phyloP scores from a whole-genome alignment of 1,140 invertebrate species.

The Chelonus insularis region DNA sequence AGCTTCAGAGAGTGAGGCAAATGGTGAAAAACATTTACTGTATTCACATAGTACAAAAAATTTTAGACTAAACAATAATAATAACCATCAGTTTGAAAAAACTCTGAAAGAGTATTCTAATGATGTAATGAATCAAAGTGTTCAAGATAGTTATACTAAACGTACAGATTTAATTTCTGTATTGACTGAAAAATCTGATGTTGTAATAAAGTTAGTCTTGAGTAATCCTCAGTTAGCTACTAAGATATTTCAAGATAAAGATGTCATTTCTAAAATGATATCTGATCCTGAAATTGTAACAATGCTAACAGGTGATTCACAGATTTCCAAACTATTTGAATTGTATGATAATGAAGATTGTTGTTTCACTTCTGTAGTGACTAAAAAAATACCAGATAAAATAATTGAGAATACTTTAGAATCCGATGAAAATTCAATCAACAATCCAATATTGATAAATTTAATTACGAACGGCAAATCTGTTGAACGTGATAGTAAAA shows the following conservation, averaged over 20 bases:
- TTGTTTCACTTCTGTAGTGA: background rate
- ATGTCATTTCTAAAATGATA: conserved; percentile 48
- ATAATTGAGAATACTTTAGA: conserved; percentile 29
- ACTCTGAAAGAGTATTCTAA: background rate
- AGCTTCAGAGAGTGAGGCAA: too few relatives aligned
- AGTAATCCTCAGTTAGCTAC: conserved; percentile 44
- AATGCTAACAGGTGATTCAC: conserved; percentile 42
- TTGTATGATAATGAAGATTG: conserved; percentile 28
- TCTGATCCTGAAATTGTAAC: conserved; percentile 39
- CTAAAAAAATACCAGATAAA: conserved; percentile 28
- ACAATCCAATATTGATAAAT: conserved; percentile 53
- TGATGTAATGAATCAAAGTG: background rate
- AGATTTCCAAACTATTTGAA: conserved; percentile 41
- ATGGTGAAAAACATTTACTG: too few relatives aligned
- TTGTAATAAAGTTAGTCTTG: conserved; percentile 39
- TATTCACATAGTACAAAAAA: too few relatives aligned
- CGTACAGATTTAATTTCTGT: conserved; percentile 30
- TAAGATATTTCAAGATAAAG: conserved; percentile 48
- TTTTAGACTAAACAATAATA: too few relatives aligned
- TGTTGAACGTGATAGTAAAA: conserved; percentile 32
- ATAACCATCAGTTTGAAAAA: too few relatives aligned
- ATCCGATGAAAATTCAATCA: conserved; percentile 29
- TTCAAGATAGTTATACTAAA: conserved; percentile 35
- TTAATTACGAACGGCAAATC: conserved; percentile 47
- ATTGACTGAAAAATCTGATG: conserved; percentile 31